Evolutionary conservation across 2,888 invertebrate genomes (phyloP).

Genomic region (Cephonodes hylas): DNA sequence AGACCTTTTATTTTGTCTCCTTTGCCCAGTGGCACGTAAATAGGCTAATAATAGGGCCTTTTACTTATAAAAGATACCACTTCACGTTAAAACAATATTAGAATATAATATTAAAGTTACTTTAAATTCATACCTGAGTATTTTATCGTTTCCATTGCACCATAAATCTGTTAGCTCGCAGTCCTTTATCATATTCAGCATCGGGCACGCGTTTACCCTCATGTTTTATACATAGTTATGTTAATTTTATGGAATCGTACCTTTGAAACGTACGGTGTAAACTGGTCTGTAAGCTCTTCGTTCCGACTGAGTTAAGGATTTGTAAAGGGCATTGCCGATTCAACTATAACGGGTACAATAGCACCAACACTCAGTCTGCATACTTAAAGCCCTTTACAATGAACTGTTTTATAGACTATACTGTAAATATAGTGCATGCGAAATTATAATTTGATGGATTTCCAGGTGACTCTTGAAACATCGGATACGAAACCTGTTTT

Average conservation of each 20-base stretch:
- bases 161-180: slow-evolving; percentile 19
- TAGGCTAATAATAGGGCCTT: no score
- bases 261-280: not conserved
- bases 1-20: no score
- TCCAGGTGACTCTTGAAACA: no score
- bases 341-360: not conserved
- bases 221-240: slow-evolving; percentile 4
- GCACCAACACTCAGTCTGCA: not conserved
- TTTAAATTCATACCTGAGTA: not conserved
- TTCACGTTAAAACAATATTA: no score
- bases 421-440: no score
- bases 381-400: not conserved
- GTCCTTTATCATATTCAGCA: not conserved
- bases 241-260: not conserved
- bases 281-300: not conserved
- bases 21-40: no score
- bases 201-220: not conserved
- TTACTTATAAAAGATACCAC: no score
- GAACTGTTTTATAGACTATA: no score
- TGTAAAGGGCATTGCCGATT: not conserved
- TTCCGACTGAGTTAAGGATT: not conserved
- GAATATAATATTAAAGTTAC: no score
- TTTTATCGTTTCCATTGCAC: not conserved
- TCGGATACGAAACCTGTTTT: no score
- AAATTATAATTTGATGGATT: no score